Base-by-base conservation (phyloP, 2,113 vertebrate species). In the Puffinus mauretanicus region DNA sequence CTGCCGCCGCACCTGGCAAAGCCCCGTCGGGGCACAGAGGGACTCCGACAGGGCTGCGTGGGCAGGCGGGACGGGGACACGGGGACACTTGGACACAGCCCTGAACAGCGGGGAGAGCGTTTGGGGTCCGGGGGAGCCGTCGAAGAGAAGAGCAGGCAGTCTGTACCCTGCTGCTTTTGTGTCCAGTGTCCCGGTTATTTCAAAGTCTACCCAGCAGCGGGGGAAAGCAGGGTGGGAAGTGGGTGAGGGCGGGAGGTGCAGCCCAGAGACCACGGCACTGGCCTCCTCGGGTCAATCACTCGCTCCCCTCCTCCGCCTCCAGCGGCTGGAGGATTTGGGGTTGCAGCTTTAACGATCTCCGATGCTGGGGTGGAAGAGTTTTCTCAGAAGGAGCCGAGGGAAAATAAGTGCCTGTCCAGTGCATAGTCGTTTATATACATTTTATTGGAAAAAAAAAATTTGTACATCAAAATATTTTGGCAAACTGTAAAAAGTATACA, bases 401-500 rank as follows among this genome's bases (percentile, higher is more conserved):
- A 65, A 92, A 96, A 90, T 24, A 95, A 97, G 49, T 3, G 16
- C 36, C 66, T 46, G 8, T 66, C 69, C 78, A 77, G 80, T 17
- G 61, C 47, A 16, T 26, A 42, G 94, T 98, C 98, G 98, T 98
- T 97, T 98, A 99, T 98, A 98, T 97, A 98, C 98, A 98, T 98
- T 99, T 99, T 99, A 99, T 99, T 99, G 98, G 40, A 42, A 93
- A 93, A 97, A 93, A 97, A 92, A 97, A 98, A 65, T 97, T 98
- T 98, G 93, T 98, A 99, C 99, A 99, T 97, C 98, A 98, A 97
- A 98, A 98, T 98, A 97, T 96, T 98, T 98, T 97, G 98, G 97
- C 98, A 98, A 98, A 97, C 97, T 95, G 98, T 96, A 97, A 98
- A 98, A 96, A 97, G 98, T 98, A 99, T 99, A 99, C 98, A 98